Conservation (phyloP, 2,888 invertebrate species). For the Leistus spinibarbis region DNA sequence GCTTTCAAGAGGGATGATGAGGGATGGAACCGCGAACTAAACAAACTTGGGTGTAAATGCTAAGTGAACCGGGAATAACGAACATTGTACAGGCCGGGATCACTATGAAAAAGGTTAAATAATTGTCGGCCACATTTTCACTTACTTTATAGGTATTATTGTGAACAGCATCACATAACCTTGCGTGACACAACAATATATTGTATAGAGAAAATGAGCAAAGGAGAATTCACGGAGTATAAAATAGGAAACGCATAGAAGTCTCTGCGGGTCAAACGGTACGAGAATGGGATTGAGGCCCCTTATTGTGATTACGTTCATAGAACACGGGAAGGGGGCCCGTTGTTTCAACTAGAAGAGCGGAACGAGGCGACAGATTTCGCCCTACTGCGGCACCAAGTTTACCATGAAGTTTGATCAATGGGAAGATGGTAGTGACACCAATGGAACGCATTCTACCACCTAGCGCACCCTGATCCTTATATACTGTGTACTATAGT, state of each 20-base stretch:
- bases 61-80: conserved; percentile 7
- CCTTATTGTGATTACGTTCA: background rate
- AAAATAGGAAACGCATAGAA: background rate
- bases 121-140: background rate
- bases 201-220: background rate
- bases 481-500: background rate
- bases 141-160: background rate
- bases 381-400: conserved; percentile 11
- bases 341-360: conserved; percentile 27
- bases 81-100: background rate
- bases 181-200: background rate
- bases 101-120: background rate
- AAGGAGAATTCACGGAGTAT: background rate
- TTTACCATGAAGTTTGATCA: conserved; percentile 47
- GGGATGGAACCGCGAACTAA: conserved; percentile 22
- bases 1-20: background rate
- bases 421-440: conserved; percentile 47
- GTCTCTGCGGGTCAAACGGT: background rate
- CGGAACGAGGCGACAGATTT: conserved; percentile 17
- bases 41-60: conserved; percentile 32
- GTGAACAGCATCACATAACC: no score
- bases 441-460: conserved; percentile 27
- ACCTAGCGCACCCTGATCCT: background rate
- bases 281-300: background rate
- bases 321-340: background rate